Conservation (phyloP, 23 tunicate genomes). For the Diplosoma virens region DNA sequence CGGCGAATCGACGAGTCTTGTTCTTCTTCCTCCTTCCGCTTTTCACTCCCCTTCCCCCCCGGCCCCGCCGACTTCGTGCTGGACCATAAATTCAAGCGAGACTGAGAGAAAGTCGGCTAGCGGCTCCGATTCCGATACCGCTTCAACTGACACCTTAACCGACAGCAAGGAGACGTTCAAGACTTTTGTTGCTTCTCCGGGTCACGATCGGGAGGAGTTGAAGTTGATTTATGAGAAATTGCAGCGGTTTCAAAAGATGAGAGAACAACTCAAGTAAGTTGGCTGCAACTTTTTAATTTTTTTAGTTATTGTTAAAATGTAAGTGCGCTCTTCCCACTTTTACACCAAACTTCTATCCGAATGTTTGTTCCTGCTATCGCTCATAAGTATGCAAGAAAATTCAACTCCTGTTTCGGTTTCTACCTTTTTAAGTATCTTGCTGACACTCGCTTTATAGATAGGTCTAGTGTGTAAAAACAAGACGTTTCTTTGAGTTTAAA, state of each 20-base stretch:
- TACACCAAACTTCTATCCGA: too few species aligned
- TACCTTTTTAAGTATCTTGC: too few species aligned
- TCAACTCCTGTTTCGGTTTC: too few species aligned
- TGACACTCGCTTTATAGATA: too few species aligned
- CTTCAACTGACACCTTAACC: background rate
- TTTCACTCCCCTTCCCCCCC: background rate
- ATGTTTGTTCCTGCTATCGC: too few species aligned
- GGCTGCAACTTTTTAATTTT: too few species aligned
- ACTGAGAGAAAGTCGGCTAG: background rate
- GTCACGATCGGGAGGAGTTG: slow-evolving; percentile 47
- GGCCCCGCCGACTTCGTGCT: background rate
- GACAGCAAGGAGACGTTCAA: slow-evolving; percentile 29
- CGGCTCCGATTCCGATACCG: background rate
- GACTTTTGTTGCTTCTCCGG: slow-evolving; percentile 51
- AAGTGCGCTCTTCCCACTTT: too few species aligned
- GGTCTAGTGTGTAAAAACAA: too few species aligned
- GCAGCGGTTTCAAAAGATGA: slow-evolving; percentile 56
- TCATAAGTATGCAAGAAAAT: too few species aligned
- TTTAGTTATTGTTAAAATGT: too few species aligned
- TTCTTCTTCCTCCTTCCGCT: slow-evolving; percentile 28
- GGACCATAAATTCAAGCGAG: background rate
- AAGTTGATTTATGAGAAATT: slow-evolving; percentile 43
- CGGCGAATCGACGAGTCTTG: background rate
- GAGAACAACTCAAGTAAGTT: slow-evolving; percentile 51
- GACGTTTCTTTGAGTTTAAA: too few species aligned